Percentiles rank a stretch among this genome's conserved stretches.
Conservation (phyloP, 2,113 vertebrate genomes). For the Dasyurus viverrinus region DNA sequence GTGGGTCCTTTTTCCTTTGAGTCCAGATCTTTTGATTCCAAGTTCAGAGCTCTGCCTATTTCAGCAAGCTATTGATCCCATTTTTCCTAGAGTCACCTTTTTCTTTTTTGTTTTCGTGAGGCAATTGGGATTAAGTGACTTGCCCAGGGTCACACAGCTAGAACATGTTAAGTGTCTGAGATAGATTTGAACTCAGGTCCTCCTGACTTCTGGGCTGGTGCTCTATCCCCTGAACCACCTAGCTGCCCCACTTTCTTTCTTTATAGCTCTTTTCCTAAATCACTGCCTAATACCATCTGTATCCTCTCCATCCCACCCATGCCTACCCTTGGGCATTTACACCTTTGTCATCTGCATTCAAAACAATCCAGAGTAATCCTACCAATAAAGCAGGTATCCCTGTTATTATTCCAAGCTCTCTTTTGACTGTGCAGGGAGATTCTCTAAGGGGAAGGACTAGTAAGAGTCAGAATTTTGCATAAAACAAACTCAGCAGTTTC, state of each 20-base stretch:
- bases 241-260: not conserved
- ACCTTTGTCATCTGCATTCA: not conserved
- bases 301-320: not conserved
- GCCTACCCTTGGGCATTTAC: not conserved
- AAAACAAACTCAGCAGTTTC: not conserved
- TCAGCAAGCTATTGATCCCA: not conserved
- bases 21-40: conserved; percentile 15
- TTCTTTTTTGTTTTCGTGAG: too few relatives aligned
- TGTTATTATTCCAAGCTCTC: not conserved
- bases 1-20: not conserved
- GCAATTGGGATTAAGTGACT: too few relatives aligned
- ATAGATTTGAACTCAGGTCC: too few relatives aligned
- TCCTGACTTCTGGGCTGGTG: too few relatives aligned
- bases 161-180: too few relatives aligned
- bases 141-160: too few relatives aligned
- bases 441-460: not conserved
- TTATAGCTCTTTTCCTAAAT: not conserved
- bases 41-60: conserved; percentile 12
- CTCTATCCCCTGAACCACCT: too few relatives aligned
- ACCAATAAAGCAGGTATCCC: not conserved
- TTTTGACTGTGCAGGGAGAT: not conserved
- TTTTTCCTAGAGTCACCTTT: not conserved
- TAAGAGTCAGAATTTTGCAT: not conserved
- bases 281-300: not conserved
- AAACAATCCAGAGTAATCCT: not conserved